Percentiles rank a stretch among this genome's conserved stretches.
These are phyloP conservation scores for Sebastes minor DNA, from an alignment of 2,797 vertebrate species.

Conservation along the genomic window DNA sequence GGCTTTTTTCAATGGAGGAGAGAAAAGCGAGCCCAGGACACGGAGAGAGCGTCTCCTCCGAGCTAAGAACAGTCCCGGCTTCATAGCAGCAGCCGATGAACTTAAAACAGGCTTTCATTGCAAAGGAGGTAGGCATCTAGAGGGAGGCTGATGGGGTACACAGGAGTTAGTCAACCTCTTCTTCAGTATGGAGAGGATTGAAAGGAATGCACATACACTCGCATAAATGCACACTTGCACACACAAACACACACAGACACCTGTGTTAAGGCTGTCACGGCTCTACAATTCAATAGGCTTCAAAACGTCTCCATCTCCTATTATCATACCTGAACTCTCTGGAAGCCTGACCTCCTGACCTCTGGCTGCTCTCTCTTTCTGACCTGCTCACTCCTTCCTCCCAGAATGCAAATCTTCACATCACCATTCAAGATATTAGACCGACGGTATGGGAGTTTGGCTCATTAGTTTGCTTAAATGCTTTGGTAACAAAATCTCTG, in stretches of 20 bases:
- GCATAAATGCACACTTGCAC: conserved; percentile 11
- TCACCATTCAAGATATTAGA: conserved; percentile 11
- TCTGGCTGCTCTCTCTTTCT: conserved; percentile 13
- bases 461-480: conserved; percentile 17
- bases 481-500: neutral
- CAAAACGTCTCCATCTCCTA: conserved; percentile 26
- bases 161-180: conserved; percentile 18
- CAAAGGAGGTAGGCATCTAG: conserved; percentile 87
- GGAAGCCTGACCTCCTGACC: conserved; percentile 46
- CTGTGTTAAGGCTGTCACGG: conserved; percentile 53
- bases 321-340: conserved; percentile 54
- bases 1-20: conserved; percentile 19
- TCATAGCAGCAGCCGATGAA: conserved; percentile 26
- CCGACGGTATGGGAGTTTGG: neutral
- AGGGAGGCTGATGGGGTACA: conserved; percentile 32
- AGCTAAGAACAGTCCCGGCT: conserved; percentile 1
- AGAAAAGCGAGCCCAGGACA: conserved; percentile 17
- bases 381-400: conserved; percentile 1
- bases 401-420: conserved; percentile 31
- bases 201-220: conserved; percentile 17
- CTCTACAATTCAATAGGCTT: conserved; percentile 38
- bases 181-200: conserved; percentile 34
- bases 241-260: conserved; percentile 44
- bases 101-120: conserved; percentile 67
- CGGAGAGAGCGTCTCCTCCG: neutral